Percentiles rank a stretch among this genome's conserved stretches.
Conservation (phyloP, 2,113 vertebrate genomes). For the Oenanthe melanoleuca region DNA sequence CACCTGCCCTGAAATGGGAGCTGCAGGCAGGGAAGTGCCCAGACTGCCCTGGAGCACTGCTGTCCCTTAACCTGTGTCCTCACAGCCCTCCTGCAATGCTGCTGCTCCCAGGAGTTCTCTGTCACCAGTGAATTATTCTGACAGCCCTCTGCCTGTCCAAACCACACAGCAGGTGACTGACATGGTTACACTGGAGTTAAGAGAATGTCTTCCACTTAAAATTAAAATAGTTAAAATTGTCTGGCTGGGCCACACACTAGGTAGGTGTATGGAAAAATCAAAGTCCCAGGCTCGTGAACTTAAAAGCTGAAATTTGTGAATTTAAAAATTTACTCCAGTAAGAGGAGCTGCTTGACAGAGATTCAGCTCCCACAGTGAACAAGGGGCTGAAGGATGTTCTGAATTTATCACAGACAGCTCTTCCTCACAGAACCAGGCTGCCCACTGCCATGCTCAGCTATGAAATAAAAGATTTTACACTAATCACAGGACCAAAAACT, state of each 20-base stretch:
- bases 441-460: background rate
- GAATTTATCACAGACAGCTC: background rate
- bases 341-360: background rate
- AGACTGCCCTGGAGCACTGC: background rate
- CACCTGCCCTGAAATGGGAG: background rate
- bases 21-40: background rate
- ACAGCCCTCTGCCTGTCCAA: background rate
- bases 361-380: background rate
- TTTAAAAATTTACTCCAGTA: background rate
- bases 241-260: background rate
- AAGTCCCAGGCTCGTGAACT: accelerated
- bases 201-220: background rate
- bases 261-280: background rate
- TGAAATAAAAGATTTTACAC: background rate
- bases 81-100: background rate
- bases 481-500: background rate
- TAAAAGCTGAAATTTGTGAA: background rate
- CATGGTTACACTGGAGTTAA: no score
- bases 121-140: background rate
- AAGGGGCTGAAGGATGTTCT: background rate
- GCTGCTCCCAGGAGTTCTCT: background rate
- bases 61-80: background rate
- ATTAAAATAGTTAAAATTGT: no score
- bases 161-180: background rate
- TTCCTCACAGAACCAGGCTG: background rate